Evolutionary conservation across 2,113 vertebrate species (phyloP).

Genomic region (Orthonyx spaldingii): DNA sequence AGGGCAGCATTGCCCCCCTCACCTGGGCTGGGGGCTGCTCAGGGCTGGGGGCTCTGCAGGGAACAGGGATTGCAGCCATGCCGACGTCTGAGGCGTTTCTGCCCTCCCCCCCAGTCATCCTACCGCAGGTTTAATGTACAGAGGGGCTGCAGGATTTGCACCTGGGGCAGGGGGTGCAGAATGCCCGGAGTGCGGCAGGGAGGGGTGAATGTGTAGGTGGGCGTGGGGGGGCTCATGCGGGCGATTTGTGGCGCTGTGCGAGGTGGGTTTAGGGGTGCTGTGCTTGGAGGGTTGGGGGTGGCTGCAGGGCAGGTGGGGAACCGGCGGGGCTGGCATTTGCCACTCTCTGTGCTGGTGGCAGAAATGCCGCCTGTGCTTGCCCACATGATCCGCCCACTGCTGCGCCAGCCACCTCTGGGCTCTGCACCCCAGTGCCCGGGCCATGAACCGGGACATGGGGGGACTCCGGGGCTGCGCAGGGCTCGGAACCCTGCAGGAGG

Average conservation of each 20-base stretch:
- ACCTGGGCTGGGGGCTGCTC: neutral
- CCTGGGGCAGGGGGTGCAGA: neutral
- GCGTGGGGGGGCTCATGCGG: neutral
- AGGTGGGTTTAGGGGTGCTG: neutral
- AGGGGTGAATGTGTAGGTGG: neutral
- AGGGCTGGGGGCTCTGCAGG: neutral
- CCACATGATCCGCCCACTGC: accelerated
- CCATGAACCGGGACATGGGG: neutral
- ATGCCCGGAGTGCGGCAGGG: neutral
- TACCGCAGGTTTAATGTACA: neutral
- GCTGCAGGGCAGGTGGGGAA: neutral
- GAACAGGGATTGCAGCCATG: neutral
- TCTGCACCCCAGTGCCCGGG: neutral
- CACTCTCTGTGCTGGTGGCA: neutral
- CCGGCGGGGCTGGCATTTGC: neutral
- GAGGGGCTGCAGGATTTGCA: neutral
- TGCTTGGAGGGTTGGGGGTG: neutral
- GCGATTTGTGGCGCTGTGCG: neutral
- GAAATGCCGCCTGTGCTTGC: neutral
- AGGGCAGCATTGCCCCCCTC: neutral
- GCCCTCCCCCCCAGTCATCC: neutral
- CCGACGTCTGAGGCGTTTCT: neutral
- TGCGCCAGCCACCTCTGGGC: neutral
- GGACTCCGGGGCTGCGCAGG: neutral
- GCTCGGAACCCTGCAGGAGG: neutral